phyloP scores from a whole-genome alignment of 2,113 vertebrate genomes.

The Vidua macroura region DNA sequence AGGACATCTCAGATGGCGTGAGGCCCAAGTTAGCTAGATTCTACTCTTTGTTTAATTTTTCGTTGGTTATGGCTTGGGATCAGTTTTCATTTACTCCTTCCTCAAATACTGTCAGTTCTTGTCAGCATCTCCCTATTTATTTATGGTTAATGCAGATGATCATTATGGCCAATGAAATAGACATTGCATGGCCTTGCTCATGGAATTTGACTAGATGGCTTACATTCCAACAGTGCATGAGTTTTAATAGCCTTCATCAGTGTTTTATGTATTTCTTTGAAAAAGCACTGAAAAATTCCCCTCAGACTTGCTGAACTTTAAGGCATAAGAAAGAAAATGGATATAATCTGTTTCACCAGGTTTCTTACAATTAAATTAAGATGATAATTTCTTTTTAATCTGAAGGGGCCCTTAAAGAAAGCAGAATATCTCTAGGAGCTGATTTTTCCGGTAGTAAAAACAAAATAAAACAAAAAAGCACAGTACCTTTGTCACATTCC shows the following conservation, averaged over 20 bases:
- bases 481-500: not conserved
- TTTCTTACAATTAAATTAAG: slow-evolving; percentile 1
- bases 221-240: not conserved
- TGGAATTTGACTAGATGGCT: not conserved
- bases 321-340: not conserved
- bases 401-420: not conserved
- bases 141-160: not conserved
- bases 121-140: not conserved
- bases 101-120: not conserved
- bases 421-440: fast-evolving
- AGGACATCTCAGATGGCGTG: not conserved
- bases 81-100: not conserved
- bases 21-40: not conserved
- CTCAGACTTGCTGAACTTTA: not conserved
- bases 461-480: not conserved
- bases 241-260: not conserved
- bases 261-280: not conserved
- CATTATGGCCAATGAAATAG: not conserved
- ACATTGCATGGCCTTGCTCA: not conserved
- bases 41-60: not conserved
- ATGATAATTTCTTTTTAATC: not conserved
- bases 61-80: not conserved
- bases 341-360: not conserved
- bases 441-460: not conserved
- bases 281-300: not conserved